These are phyloP conservation scores for Amitus sp. DNA, from an alignment of 2,888 invertebrate species.

Conservation along the genomic window DNA sequence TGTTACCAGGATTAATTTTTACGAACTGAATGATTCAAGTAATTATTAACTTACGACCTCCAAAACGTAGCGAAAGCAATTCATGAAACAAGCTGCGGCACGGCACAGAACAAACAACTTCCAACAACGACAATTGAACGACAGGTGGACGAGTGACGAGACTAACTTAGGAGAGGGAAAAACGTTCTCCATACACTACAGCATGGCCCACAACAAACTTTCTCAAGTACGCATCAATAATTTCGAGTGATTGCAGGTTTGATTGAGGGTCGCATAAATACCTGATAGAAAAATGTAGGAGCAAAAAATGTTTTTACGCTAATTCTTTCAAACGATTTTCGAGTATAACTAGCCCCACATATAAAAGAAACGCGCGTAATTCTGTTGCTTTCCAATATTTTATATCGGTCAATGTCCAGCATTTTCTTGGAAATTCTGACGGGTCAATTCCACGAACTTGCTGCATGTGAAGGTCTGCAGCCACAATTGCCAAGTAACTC, in stretches of 20 bases:
- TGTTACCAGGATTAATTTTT: no score
- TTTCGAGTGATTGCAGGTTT: background rate
- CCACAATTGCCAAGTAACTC: background rate
- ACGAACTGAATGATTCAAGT: no score
- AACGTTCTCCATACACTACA: conserved; percentile 37
- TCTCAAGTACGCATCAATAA: background rate
- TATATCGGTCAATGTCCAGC: background rate
- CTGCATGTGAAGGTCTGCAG: background rate
- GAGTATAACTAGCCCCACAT: background rate
- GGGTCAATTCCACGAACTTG: background rate
- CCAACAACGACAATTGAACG: no score
- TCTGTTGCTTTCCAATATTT: background rate
- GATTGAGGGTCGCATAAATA: background rate
- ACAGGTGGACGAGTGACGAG: no score
- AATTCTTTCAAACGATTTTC: background rate
- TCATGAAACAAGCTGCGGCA: conserved; percentile 51
- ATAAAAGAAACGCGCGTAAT: background rate
- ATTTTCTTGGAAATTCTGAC: background rate
- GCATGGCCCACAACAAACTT: conserved; percentile 35
- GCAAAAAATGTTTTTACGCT: background rate
- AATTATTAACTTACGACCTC: no score
- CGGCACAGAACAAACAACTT: no score
- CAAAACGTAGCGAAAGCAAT: no score
- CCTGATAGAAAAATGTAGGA: background rate
- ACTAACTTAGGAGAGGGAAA: conserved; percentile 42